Base-by-base conservation (phyloP, 2,797 vertebrate genomes). In the Hoplostethus mediterraneus region DNA sequence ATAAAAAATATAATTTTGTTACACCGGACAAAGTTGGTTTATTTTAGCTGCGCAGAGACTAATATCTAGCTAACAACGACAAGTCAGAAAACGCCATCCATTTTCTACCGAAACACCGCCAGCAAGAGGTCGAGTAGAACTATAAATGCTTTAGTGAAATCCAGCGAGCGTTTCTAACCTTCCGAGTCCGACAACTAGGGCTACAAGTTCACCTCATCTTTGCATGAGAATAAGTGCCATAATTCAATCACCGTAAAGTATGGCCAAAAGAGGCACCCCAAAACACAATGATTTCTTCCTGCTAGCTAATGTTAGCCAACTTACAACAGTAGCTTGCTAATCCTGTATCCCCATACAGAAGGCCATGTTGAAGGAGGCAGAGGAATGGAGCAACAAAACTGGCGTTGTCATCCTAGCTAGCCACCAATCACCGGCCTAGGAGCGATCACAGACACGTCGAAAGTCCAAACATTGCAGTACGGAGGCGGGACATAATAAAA, bases 351-450 rank as follows among this genome's bases (percentile, higher is more conserved):
- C 42, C 73, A 77, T 48, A 82, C 80, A 83, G 86, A 89, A 94
- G 93, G 93, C 94, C 93, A 92, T 81, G 87, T 86, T 90, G 81
- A 90, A 92, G 79, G 83, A 84, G 80, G 76, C 86, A 89, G 80
- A 79, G 87, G 75, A 86, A 86, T 84, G 74, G 89, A 86, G 85
- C 79, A 84, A 82, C 85, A 87, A 90, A 91, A 91, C 86, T 91
- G 90, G 90, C 92, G 87, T 85, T 82, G 88, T 92, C 90, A 91
- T 92, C 83, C 79, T 77, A 83, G 70, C 76, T 69, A 53, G n/a
- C 74, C 40, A 82, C 95, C 92, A 95, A 95, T 95, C 93, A 89
- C 3, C 16, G 72, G 65, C 60, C 77, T 17, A n/a, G 48, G 28
- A 2, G 44, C 0, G 1, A n/a, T 86, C 71, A 92, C 67, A 42